Evolutionary conservation across 2,113 vertebrate species (phyloP).

Genomic region (Odocoileus virginianus): DNA sequence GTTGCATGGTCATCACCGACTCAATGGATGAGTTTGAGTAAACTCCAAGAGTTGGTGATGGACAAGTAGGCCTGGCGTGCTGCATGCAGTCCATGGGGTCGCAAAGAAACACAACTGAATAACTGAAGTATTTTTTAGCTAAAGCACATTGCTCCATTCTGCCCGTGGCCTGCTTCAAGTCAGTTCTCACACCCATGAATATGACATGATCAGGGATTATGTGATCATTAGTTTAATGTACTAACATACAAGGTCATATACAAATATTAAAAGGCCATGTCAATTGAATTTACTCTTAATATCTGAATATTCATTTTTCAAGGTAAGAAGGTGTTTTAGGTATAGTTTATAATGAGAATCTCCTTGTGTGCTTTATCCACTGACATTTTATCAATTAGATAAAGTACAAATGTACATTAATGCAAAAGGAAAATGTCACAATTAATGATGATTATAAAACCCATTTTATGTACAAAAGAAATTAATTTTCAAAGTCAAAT

Average conservation of each 20-base stretch:
- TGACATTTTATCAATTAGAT: constrained; percentile 27
- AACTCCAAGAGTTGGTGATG: not conserved
- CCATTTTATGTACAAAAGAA: constrained; percentile 16
- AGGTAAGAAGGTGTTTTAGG: not conserved
- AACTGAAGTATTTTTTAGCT: not conserved
- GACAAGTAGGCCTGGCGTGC: not conserved
- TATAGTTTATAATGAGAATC: not conserved
- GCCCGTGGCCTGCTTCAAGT: not conserved
- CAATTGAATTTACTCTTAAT: not conserved
- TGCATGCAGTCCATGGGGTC: not conserved
- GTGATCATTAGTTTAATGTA: not conserved
- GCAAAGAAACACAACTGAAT: not conserved
- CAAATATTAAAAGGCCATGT: not conserved
- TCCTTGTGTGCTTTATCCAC: not conserved
- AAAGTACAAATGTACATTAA: constrained; percentile 1
- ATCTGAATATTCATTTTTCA: constrained; percentile 31
- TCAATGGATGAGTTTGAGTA: not conserved
- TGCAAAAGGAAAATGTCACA: not conserved
- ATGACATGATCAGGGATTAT: not conserved
- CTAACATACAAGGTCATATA: not conserved
- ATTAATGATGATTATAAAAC: not conserved
- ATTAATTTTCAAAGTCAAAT: not conserved
- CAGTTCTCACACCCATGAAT: not conserved
- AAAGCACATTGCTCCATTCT: not conserved
- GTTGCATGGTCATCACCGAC: not conserved